These are phyloP conservation scores for Nematostella vectensis DNA, from an alignment of 92 coral and sea anemone genomes.

Conservation along the genomic window DNA sequence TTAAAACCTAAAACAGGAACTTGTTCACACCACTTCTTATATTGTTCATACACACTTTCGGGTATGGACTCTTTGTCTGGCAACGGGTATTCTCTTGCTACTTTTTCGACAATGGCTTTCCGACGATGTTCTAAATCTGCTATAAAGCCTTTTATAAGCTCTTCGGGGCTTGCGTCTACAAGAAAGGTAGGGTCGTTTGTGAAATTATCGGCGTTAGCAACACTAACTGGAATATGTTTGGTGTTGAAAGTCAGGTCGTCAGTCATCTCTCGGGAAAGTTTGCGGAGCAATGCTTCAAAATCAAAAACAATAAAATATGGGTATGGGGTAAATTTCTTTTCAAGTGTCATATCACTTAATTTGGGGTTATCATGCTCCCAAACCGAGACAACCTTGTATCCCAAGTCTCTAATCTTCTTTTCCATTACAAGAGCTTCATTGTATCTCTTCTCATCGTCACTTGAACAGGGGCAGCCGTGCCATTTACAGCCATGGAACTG, in stretches of 20 bases:
- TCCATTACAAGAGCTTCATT: slow-evolving; percentile 6
- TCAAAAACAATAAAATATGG: too few species aligned
- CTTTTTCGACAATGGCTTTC: slow-evolving; percentile 4
- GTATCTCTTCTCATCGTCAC: slow-evolving; percentile 10
- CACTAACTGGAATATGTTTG: too few species aligned
- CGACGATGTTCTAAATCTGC: slow-evolving; percentile 7
- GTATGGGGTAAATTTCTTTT: too few species aligned
- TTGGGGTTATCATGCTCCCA: not conserved
- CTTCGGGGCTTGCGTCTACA: too few species aligned
- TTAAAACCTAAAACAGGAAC: too few species aligned
- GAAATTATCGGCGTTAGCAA: too few species aligned
- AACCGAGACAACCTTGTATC: not conserved
- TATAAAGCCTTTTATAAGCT: slow-evolving; percentile 4
- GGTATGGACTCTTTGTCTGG: slow-evolving; percentile 17
- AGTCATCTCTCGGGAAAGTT: too few species aligned
- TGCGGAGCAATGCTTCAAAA: too few species aligned
- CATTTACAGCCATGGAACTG: too few species aligned
- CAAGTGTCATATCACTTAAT: slow-evolving; percentile 1
- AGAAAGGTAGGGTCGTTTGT: too few species aligned
- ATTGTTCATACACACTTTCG: slow-evolving; percentile 9
- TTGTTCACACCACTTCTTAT: slow-evolving; percentile 13
- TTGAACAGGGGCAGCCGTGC: slow-evolving; percentile 21
- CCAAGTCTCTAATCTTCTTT: slow-evolving; percentile 5
- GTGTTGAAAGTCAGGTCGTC: too few species aligned
- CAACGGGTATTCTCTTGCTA: slow-evolving; percentile 18